These are phyloP conservation scores for Drosophila limbata DNA, from an alignment of 2,888 invertebrate species.

Conservation along the genomic window DNA sequence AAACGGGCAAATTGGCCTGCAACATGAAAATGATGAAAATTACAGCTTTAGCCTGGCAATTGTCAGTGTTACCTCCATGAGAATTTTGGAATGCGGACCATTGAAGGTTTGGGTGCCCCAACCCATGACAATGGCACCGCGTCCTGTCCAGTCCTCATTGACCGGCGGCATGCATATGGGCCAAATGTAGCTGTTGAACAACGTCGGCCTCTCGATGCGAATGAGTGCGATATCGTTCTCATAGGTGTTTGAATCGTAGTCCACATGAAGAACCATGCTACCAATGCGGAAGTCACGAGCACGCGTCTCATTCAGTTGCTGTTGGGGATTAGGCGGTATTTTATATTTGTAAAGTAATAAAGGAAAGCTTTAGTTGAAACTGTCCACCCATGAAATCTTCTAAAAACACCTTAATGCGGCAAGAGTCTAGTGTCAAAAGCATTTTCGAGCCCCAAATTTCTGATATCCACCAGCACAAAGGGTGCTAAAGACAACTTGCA, in stretches of 20 bases:
- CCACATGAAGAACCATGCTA: constrained; percentile 89
- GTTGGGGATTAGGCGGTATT: neutral
- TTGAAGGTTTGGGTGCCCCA: constrained; percentile 92
- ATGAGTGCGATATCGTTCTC: constrained; percentile 92
- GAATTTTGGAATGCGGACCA: constrained; percentile 89
- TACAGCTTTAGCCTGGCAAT: too few species aligned
- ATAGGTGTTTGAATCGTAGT: constrained; percentile 89
- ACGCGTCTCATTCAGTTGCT: constrained; percentile 88
- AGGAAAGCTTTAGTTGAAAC: too few species aligned
- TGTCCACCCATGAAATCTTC: too few species aligned
- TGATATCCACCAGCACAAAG: too few species aligned
- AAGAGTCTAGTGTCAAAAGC: too few species aligned
- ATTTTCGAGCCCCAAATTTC: too few species aligned
- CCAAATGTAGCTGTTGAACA: constrained; percentile 93
- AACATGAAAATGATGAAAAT: neutral
- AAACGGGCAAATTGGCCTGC: constrained; percentile 89
- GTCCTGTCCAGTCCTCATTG: constrained; percentile 87
- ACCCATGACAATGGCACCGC: constrained; percentile 90
- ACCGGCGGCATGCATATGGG: constrained; percentile 93
- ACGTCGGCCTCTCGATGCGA: constrained; percentile 88
- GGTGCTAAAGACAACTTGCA: too few species aligned
- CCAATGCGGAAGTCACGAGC: constrained; percentile 89
- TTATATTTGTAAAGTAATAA: neutral
- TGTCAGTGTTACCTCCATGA: constrained; percentile 89
- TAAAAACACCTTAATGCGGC: too few species aligned